Conservation (phyloP, 2,888 invertebrate genomes). For the Peribatodes rhomboidaria region DNA sequence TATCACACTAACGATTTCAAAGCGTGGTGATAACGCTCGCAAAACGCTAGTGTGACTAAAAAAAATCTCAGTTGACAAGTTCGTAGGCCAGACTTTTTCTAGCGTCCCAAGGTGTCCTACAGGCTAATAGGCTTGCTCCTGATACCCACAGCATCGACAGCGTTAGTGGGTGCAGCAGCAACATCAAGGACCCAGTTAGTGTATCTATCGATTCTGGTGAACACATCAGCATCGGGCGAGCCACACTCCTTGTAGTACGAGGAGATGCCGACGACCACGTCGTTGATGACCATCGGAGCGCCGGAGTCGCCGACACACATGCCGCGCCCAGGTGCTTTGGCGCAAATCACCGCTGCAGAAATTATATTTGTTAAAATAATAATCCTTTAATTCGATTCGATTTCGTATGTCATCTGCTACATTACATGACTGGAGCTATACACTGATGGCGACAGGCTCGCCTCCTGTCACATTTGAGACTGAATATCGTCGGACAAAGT, state of each 20-base stretch:
- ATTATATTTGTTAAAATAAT: no score
- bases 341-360: conserved; percentile 67
- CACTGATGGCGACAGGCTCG: no score
- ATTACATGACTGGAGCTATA: no score
- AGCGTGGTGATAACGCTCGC: no score
- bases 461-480: no score
- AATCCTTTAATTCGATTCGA: no score
- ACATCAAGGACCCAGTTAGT: conserved; percentile 68
- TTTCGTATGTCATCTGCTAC: no score
- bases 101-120: background rate
- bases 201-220: conserved; percentile 61
- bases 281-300: conserved; percentile 63
- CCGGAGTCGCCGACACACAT: conserved; percentile 70
- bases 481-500: no score
- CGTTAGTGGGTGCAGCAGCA: conserved; percentile 47
- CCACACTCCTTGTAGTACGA: conserved; percentile 60
- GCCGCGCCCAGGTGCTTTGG: conserved; percentile 52
- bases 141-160: conserved; percentile 22
- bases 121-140: conserved; percentile 19
- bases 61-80: background rate
- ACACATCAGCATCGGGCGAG: conserved; percentile 58
- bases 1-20: no score
- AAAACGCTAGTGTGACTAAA: no score
- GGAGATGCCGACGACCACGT: conserved; percentile 57
- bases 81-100: background rate